phyloP scores from a whole-genome alignment of 2,797 vertebrate species.

The Fringilla coelebs region DNA sequence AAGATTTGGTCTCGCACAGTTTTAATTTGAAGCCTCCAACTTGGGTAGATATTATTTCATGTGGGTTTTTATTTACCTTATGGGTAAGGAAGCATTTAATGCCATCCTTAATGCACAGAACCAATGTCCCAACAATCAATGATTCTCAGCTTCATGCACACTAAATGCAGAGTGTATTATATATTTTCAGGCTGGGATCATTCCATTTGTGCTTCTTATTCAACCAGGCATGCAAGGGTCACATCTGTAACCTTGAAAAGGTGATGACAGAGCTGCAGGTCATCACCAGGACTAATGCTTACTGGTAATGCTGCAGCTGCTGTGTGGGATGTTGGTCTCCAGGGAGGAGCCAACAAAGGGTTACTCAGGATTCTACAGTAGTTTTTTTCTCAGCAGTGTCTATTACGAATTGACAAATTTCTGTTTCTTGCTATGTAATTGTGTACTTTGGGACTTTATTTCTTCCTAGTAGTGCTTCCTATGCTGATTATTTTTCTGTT shows the following conservation, averaged over 20 bases:
- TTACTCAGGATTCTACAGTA: constrained; percentile 1
- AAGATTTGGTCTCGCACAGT: background rate
- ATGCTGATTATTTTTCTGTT: background rate
- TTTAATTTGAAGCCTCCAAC: background rate
- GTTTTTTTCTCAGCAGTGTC: constrained; percentile 10
- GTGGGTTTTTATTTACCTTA: background rate
- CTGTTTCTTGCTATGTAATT: constrained; percentile 18
- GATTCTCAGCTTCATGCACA: background rate
- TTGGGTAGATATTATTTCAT: background rate
- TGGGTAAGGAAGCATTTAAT: background rate
- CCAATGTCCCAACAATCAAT: background rate
- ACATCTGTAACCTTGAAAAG: constrained; percentile 61
- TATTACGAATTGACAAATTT: constrained; percentile 45
- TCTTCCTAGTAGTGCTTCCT: constrained; percentile 1
- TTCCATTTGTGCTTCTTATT: constrained; percentile 31
- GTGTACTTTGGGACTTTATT: constrained; percentile 52
- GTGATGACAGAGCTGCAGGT: constrained; percentile 52
- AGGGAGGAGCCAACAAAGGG: constrained; percentile 34
- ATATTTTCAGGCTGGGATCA: constrained; percentile 22
- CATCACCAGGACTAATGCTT: constrained; percentile 10
- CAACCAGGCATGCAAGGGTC: constrained; percentile 40
- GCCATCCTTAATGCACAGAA: background rate
- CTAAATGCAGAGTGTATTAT: background rate
- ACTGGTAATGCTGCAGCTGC: constrained; percentile 13
- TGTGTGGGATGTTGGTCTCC: background rate